Base-by-base conservation (phyloP, 2,797 vertebrate species). In the Nyctalus aviator region DNA sequence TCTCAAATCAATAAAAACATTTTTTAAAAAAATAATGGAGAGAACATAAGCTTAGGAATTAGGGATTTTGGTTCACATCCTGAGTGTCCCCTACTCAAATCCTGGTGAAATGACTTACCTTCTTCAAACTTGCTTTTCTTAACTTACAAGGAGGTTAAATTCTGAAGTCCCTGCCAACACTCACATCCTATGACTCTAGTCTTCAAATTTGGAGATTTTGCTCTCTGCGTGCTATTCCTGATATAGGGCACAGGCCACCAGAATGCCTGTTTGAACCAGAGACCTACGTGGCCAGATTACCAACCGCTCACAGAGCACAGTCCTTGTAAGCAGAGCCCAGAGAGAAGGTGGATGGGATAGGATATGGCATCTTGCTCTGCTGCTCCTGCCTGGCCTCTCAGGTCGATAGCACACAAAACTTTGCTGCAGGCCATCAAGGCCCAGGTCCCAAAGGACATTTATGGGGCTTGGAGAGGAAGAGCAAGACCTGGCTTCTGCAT, bases 101-200 rank as follows among this genome's bases (percentile, higher is more conserved):
- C 46, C 30, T 53, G 18, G 10, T 32, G 20, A 37, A 15, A 44
- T 48, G 9, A 20, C 25, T 25, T 72, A 7, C 53, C 71, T 69
- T 81, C 46, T 86, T 88, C 30, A 6, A 59, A 59, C 20, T 76
- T 73, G n/a, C 66, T 53, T 94, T 86, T 86, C n/a, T 55, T 77
- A 5, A 78, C 17, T 12, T 72, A 5, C 30, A 64, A 75, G 32
- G n/a, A 71, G 57, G 50, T 44, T 79, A 66, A 59, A 46, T 83
- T 85, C 75, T 85, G 8, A 71, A 66, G 20, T 81, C 55, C 44
- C 14, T 78, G 6, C 12, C 44, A 89, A 53, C 17, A 64, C 32
- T 91, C 32, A 55, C 48, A 8, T 48, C 15, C 64, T 8, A 6
- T 85, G 59, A 88, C 23, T 76, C 18, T 72, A 53, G 69, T 55